phyloP scores from a whole-genome alignment of 2,113 vertebrate species.

The Phodopus roborovskii region DNA sequence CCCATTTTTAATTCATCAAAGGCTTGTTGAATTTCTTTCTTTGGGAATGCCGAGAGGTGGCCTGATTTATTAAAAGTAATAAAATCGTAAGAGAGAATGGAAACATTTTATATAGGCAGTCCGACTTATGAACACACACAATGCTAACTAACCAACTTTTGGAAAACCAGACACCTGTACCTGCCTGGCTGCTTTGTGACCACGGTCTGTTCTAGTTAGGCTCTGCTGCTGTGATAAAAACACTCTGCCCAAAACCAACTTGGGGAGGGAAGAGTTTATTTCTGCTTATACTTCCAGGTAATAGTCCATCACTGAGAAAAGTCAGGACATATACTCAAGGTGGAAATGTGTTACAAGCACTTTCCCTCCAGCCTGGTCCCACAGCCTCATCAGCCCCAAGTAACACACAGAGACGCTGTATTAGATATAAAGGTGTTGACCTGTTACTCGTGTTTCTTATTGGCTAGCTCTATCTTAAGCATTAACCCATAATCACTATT shows the following conservation, averaged over 20 bases:
- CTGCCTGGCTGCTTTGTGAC: background rate
- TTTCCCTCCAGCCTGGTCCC: too few relatives aligned
- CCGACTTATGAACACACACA: background rate
- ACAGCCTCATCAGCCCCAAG: too few relatives aligned
- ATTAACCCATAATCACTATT: too few relatives aligned
- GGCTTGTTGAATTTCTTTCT: background rate
- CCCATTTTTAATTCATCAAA: conserved; percentile 6
- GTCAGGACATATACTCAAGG: background rate
- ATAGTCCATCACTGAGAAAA: background rate
- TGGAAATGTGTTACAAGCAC: background rate
- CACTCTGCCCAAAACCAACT: too few relatives aligned
- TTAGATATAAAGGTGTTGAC: too few relatives aligned
- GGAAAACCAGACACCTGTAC: background rate
- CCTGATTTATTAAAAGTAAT: background rate
- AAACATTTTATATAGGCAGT: background rate
- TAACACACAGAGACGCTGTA: too few relatives aligned
- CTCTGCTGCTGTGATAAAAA: background rate
- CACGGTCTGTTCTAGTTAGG: background rate
- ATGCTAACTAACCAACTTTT: background rate
- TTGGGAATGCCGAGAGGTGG: background rate
- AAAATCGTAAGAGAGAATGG: background rate
- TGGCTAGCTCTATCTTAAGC: too few relatives aligned
- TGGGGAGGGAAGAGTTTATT: background rate
- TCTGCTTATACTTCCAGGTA: background rate
- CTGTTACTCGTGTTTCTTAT: too few relatives aligned